Evolutionary conservation across 1,140 invertebrate species (phyloP), one percentile per base, ranked within the genome.

Genomic region (Papilio polytes): DNA sequence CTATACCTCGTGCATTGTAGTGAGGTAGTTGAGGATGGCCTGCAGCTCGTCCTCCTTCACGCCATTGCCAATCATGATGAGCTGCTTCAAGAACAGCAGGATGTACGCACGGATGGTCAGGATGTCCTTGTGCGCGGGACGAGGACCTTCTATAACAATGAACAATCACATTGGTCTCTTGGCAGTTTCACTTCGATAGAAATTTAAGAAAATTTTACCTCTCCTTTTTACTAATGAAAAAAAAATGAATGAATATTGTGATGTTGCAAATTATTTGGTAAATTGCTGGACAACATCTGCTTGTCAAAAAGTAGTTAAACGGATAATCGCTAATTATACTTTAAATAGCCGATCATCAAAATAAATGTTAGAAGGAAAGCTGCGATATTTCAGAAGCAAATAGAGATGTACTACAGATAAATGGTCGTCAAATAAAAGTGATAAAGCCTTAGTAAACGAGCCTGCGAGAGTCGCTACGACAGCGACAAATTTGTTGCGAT

Each of bases 1-100:
- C 0, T 86, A 85, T 95, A 98, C 98, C 96, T 99, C 98, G 93
- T 99, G 98, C 95, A 99, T 98, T 74, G 98, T 99, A 48, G 98
- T 99, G 80, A 99, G 96, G 94, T 99, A 99, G 95, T 99, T 99
- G 9, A 99, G 96, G 90, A 99, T 98, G 82, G 98, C 99, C 95
- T 99, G 99, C 31, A 99, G 96, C 95, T 99, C 99, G 93, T 99
- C 99, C 87, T 99, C 99, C 93, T 99, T 99, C 44, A 99, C 98
- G 13, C 99, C 99, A 90, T 98, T 98, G 51, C 98, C 98, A 89
- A 99, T 98, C 97, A 99, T 97, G 82, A 99, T 99, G 20, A 99
- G 95, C 94, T 99, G 98, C 94, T 99, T 99, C 72, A 99, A 96
- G 95, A 99, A 99, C 82, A 99, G 96, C 82, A 99, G 95, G 91